These are phyloP conservation scores for Drosophila melanogaster DNA, from an alignment of 1,140 invertebrate genomes.

Conservation along the genomic window Release_6_plus_ISO1_MT NT_033779.5:2143501-2144000, in stretches of 20 bases:
- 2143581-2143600: conserved; percentile 92
- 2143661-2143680: conserved; percentile 93
- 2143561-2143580: conserved; percentile 93
- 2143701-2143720: conserved; percentile 98
- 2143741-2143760: conserved; percentile 94
- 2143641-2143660: conserved; percentile 94
- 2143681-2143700: conserved; percentile 89
- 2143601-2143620: conserved; percentile 95
- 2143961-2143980: conserved; percentile 91
- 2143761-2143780: conserved; percentile 92
- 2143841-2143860: conserved; percentile 94
- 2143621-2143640: conserved; percentile 94
- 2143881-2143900: too few species aligned
- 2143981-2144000: conserved; percentile 98
- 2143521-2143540: conserved; percentile 94
- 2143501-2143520: conserved; percentile 94
- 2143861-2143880: too few species aligned
- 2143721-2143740: conserved; percentile 93
- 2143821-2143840: conserved; percentile 99
- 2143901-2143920: conserved; percentile 86
- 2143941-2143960: conserved; percentile 88
- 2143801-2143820: conserved; percentile 98
- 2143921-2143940: conserved; percentile 96
- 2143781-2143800: conserved; percentile 94
- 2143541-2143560: conserved; percentile 92